These are phyloP conservation scores for Trichogramma dendrolimi DNA, from an alignment of 2,888 invertebrate genomes.

Conservation along the genomic window DNA sequence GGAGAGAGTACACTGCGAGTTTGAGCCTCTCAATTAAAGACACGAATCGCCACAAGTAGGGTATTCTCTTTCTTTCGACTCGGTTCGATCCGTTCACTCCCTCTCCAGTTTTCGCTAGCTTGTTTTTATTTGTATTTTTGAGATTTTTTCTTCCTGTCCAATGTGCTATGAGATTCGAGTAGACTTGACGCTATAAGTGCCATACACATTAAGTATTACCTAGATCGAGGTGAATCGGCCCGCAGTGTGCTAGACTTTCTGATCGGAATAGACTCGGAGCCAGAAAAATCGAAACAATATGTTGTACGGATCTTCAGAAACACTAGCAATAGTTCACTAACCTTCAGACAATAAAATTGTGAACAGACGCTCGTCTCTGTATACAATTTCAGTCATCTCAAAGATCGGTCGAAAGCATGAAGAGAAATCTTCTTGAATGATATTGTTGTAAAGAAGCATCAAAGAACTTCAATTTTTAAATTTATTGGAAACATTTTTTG, in stretches of 20 bases:
- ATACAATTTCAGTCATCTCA: no score
- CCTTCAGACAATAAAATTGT: background rate
- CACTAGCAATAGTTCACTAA: background rate
- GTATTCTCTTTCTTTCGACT: slow-evolving; percentile 30
- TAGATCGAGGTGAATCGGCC: slow-evolving; percentile 6
- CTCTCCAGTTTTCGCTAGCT: slow-evolving; percentile 20
- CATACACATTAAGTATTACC: slow-evolving; percentile 22
- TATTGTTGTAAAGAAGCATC: no score
- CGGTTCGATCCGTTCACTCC: slow-evolving; percentile 25
- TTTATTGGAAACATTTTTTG: no score
- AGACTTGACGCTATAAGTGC: slow-evolving; percentile 22
- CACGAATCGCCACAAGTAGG: slow-evolving; percentile 30
- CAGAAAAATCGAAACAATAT: slow-evolving; percentile 10
- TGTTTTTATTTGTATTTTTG: slow-evolving; percentile 6
- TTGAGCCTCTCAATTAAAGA: slow-evolving; percentile 39
- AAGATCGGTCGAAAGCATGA: no score
- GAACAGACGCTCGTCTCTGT: no score
- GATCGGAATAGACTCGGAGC: slow-evolving; percentile 3
- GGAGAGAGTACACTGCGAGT: slow-evolving; percentile 18
- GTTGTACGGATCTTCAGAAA: slow-evolving; percentile 7
- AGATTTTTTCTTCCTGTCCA: slow-evolving; percentile 8
- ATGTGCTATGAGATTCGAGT: background rate
- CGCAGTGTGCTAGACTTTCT: no score
- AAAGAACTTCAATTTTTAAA: no score
- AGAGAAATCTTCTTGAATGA: no score